phyloP scores from a whole-genome alignment of 2,113 vertebrate species.

The Labeo catla region DNA sequence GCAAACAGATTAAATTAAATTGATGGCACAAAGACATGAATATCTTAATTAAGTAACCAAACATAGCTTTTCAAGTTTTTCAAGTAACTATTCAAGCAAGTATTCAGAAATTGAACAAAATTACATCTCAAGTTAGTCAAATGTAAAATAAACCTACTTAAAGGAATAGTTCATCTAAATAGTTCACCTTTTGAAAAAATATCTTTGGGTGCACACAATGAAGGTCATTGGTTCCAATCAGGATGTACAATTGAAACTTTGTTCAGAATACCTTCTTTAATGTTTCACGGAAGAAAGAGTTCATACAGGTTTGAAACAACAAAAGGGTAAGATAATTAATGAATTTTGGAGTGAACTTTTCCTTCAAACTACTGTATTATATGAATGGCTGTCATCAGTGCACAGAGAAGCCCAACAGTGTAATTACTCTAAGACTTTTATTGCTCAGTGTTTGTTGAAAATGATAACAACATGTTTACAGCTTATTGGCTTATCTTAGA shows the following conservation, averaged over 20 bases:
- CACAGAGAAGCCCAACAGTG: not conserved
- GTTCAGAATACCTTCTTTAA: too few relatives aligned
- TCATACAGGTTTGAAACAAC: not conserved
- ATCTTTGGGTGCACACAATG: not conserved
- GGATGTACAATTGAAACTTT: not conserved
- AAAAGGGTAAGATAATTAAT: not conserved
- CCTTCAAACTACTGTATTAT: not conserved
- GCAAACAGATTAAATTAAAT: not conserved
- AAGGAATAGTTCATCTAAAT: not conserved
- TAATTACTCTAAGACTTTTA: not conserved
- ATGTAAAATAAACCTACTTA: not conserved
- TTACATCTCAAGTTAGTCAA: not conserved
- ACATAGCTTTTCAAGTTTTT: not conserved
- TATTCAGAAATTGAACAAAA: not conserved
- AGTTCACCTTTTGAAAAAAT: not conserved
- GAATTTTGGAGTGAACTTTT: not conserved
- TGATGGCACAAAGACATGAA: not conserved
- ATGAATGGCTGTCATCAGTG: not conserved
- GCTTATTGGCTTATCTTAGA: not conserved
- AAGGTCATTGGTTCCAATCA: too few relatives aligned
- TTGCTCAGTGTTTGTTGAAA: not conserved
- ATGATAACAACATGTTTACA: not conserved
- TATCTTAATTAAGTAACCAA: not conserved
- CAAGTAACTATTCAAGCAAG: not conserved
- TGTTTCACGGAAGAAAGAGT: not conserved